Percentiles rank a stretch among this genome's conserved stretches.
Conservation (phyloP, 2,797 vertebrate species). For the Euphonia xanthogaster region DNA sequence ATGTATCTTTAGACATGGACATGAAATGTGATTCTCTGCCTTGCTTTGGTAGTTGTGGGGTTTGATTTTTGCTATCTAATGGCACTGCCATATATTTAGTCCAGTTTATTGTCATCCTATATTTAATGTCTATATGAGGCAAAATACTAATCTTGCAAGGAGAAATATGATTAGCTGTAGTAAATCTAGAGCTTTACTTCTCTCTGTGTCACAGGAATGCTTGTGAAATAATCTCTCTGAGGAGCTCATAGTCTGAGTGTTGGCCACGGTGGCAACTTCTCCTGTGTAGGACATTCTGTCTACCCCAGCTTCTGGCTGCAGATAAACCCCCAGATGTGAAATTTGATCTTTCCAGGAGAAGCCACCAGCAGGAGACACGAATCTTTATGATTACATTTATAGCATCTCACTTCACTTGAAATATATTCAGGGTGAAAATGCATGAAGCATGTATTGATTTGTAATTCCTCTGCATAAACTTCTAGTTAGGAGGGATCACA, state of each 20-base stretch:
- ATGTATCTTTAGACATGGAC: background rate
- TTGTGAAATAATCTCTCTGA: background rate
- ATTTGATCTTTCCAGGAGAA: background rate
- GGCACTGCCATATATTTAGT: background rate
- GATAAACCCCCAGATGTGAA: background rate
- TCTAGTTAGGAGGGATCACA: background rate
- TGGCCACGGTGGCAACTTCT: background rate
- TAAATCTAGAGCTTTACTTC: slow-evolving; percentile 6
- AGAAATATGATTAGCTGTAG: background rate
- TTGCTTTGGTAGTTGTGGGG: background rate
- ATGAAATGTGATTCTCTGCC: background rate
- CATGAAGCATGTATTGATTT: background rate
- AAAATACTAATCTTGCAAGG: background rate
- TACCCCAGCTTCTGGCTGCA: background rate
- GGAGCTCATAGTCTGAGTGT: background rate
- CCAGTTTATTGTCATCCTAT: background rate
- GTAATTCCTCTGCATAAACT: background rate
- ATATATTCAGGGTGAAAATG: background rate
- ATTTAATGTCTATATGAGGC: background rate
- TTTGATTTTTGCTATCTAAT: background rate
- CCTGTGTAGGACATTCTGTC: background rate
- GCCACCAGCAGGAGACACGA: background rate
- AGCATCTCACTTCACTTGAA: background rate
- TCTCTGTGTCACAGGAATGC: background rate
- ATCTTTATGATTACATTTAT: background rate